Evolutionary conservation across 2,797 vertebrate species (phyloP).

Genomic region (Adrianichthys oophorus): DNA sequence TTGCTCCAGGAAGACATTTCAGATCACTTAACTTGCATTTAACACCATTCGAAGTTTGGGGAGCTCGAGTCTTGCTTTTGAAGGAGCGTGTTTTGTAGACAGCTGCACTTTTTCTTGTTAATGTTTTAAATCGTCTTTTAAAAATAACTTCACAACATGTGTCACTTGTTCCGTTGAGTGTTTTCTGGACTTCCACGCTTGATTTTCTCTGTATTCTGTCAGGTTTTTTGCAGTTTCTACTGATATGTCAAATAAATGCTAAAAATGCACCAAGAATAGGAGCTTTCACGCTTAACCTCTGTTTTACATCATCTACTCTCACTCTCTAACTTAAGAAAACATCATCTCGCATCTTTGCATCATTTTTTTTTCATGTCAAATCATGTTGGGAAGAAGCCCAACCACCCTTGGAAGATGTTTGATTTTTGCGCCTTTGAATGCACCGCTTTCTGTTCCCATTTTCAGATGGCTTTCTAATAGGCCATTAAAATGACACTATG

Average conservation of each 20-base stretch:
- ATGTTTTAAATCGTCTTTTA: conserved; percentile 36
- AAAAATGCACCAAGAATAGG: no score
- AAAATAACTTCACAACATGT: conserved; percentile 12
- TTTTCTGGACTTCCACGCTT: no score
- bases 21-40: conserved; percentile 46
- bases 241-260: no score
- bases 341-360: background rate
- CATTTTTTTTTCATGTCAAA: background rate
- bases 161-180: no score
- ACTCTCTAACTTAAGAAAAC: no score
- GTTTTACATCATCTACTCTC: no score
- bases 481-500: conserved; percentile 15
- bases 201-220: no score
- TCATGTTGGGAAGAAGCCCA: background rate
- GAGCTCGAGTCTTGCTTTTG: conserved; percentile 12
- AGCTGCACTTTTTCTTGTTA: conserved; percentile 45
- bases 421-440: background rate
- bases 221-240: no score
- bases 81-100: conserved; percentile 40
- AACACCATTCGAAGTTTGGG: conserved; percentile 17
- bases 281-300: no score
- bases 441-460: conserved; percentile 1
- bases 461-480: conserved; percentile 15
- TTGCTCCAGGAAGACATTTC: conserved; percentile 36
- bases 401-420: background rate